Evolutionary conservation across 1,140 invertebrate species (phyloP).

Genomic region (Mercenaria mercenaria): DNA sequence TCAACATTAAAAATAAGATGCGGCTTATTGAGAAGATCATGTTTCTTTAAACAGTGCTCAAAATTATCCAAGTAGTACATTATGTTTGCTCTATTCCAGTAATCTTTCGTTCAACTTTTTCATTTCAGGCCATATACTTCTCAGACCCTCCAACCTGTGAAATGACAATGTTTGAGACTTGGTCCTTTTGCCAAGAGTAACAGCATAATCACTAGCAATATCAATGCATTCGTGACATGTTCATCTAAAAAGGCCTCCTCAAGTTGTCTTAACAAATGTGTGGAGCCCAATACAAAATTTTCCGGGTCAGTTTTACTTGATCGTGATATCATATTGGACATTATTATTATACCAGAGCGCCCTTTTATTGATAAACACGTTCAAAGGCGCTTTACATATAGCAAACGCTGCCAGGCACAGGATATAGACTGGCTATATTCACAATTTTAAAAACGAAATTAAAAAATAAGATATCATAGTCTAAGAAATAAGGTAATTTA

Average conservation of each 20-base stretch:
- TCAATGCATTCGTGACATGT: background rate
- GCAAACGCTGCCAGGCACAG: too few species aligned
- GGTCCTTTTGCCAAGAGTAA: background rate
- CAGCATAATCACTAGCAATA: background rate
- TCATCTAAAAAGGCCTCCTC: background rate
- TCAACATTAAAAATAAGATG: slow-evolving; percentile 85
- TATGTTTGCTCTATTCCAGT: background rate
- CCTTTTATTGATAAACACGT: background rate
- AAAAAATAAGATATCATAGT: background rate
- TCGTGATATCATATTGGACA: background rate
- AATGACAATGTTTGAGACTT: slow-evolving; percentile 3
- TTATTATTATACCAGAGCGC: background rate
- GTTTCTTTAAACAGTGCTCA: slow-evolving; percentile 12
- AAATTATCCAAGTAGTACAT: slow-evolving; percentile 25
- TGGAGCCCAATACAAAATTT: background rate
- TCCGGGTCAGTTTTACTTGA: background rate
- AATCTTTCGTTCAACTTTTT: background rate
- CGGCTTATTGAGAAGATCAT: slow-evolving; percentile 72
- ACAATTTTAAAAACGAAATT: too few species aligned
- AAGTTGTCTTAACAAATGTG: background rate
- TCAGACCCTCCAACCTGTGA: background rate
- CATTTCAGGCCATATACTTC: background rate
- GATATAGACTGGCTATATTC: too few species aligned
- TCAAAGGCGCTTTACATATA: too few species aligned
- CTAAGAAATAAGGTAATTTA: background rate